Conservation (phyloP, 30 jellyfish, hydroid and myxozoan species). For the Pseudorhiza aurosa region DNA sequence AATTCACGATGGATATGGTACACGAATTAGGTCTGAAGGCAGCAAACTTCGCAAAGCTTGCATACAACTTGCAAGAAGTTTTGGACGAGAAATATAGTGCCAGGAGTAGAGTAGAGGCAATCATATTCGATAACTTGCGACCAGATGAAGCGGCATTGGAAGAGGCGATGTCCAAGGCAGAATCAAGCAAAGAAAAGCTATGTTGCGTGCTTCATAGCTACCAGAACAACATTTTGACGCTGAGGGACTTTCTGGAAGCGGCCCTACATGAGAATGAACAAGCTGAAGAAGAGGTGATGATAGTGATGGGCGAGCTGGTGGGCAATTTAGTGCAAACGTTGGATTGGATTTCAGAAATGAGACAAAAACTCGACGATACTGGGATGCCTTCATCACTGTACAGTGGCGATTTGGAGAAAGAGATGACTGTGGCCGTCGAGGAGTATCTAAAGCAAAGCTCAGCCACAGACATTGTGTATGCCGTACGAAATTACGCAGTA, state of each 20-base stretch:
- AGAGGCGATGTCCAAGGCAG: neutral
- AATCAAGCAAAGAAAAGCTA: neutral
- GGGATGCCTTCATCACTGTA: neutral
- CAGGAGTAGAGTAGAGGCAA: neutral
- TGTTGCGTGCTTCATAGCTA: neutral
- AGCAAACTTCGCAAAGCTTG: conserved; percentile 79
- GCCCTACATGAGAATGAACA: neutral
- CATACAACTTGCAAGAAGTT: conserved; percentile 63
- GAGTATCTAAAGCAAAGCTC: neutral
- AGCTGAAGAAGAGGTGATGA: neutral
- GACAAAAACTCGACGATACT: neutral
- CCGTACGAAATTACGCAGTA: conserved; percentile 9
- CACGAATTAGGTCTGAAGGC: neutral
- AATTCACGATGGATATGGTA: neutral
- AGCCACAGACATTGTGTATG: neutral
- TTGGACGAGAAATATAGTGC: neutral
- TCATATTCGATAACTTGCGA: neutral
- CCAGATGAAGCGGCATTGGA: neutral
- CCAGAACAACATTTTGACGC: neutral
- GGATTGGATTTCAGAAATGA: neutral
- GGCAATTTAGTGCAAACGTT: neutral
- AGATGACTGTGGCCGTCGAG: neutral
- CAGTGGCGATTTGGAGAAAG: neutral
- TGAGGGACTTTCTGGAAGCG: conserved; percentile 11
- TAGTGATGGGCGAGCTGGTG: neutral